These are phyloP conservation scores for Euphonia xanthogaster DNA, from an alignment of 2,797 vertebrate species.

Conservation along the genomic window DNA sequence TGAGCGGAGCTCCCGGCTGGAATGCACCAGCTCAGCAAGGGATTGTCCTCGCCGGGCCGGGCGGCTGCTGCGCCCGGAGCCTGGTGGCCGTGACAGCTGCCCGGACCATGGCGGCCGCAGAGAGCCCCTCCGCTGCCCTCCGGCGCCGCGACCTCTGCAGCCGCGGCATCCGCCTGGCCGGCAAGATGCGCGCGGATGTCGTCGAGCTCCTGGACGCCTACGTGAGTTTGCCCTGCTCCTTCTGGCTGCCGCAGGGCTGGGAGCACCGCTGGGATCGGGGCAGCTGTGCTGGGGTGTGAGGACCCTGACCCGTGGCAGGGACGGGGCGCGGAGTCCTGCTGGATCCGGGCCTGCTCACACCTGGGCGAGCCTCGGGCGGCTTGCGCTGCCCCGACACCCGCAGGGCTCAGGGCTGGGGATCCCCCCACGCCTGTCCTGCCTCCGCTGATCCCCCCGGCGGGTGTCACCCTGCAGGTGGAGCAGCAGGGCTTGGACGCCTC, in stretches of 20 bases:
- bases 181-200: constrained; percentile 75
- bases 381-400: rapidly evolving
- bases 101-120: constrained; percentile 67
- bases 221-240: constrained; percentile 49
- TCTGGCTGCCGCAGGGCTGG: rapidly evolving
- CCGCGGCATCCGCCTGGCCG: constrained; percentile 72
- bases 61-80: not conserved
- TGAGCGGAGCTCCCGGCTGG: constrained; percentile 67
- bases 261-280: rapidly evolving
- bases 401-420: rapidly evolving
- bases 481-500: constrained; percentile 67
- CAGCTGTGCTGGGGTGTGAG: rapidly evolving
- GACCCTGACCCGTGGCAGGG: rapidly evolving
- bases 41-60: constrained; percentile 21
- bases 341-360: rapidly evolving
- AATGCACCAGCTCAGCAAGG: constrained; percentile 70
- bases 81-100: constrained; percentile 16
- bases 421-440: rapidly evolving
- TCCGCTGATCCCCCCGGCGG: rapidly evolving
- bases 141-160: constrained; percentile 64
- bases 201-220: constrained; percentile 68
- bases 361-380: rapidly evolving
- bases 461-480: constrained; percentile 55
- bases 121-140: constrained; percentile 7
- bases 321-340: rapidly evolving